Evolutionary conservation across 2,797 vertebrate genomes (phyloP).

Genomic region (Antrozous pallidus): DNA sequence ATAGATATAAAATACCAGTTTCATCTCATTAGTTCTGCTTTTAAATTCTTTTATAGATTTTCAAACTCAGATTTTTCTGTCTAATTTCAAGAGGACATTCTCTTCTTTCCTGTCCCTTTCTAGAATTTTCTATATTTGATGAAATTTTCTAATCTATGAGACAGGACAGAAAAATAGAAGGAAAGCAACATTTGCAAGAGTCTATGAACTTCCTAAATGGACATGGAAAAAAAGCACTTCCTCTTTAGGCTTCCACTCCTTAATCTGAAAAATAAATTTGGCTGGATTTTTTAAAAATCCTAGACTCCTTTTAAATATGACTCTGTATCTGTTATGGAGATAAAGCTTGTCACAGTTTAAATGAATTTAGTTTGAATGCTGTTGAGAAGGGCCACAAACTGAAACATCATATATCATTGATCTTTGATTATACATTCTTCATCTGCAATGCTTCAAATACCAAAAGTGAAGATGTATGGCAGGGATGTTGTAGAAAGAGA

Average conservation of each 20-base stretch:
- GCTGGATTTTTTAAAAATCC: neutral
- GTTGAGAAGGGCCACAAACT: neutral
- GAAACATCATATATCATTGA: neutral
- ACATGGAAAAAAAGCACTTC: neutral
- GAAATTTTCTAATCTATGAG: neutral
- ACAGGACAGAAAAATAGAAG: neutral
- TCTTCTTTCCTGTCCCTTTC: neutral
- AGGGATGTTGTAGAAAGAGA: neutral
- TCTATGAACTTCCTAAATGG: neutral
- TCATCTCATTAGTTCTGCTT: neutral
- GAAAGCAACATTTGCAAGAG: neutral
- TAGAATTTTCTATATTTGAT: neutral
- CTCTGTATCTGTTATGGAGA: neutral
- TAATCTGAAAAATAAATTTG: neutral
- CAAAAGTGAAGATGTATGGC: neutral
- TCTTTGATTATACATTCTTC: neutral
- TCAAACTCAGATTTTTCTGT: slow-evolving; percentile 5
- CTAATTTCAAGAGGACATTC: neutral
- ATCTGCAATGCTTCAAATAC: neutral
- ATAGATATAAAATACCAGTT: neutral
- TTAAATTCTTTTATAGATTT: neutral
- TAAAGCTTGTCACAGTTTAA: neutral
- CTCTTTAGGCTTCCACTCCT: neutral
- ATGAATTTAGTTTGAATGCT: neutral
- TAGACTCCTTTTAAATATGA: neutral